phyloP scores from a whole-genome alignment of 2,888 invertebrate genomes.

The Synergus laeviventris region DNA sequence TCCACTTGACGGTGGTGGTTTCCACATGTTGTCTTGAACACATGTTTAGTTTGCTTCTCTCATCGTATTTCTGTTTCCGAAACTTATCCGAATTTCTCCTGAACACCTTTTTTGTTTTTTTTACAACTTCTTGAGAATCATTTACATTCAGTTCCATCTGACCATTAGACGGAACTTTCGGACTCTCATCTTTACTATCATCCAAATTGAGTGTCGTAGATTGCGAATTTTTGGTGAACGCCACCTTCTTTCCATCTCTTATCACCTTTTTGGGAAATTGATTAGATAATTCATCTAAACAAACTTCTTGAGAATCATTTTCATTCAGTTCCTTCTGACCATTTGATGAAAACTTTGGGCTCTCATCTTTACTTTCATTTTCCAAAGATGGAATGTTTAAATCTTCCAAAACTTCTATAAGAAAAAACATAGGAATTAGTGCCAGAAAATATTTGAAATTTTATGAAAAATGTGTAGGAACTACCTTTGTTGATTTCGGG shows the following conservation, averaged over 20 bases:
- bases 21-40: not conserved
- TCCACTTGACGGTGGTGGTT: conserved; percentile 2
- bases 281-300: not conserved
- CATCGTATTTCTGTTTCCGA: too few species aligned
- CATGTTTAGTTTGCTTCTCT: not conserved
- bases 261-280: too few species aligned
- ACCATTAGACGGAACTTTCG: too few species aligned
- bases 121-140: too few species aligned
- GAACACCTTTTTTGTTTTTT: too few species aligned
- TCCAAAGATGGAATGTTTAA: conserved; percentile 72
- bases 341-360: not conserved
- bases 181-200: not conserved
- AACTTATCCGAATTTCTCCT: too few species aligned
- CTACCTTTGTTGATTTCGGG: conserved; percentile 81
- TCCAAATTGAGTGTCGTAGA: not conserved
- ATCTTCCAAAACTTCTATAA: conserved; percentile 68
- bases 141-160: too few species aligned
- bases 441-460: not conserved
- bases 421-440: not conserved
- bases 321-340: not conserved
- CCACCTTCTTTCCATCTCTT: not conserved
- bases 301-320: not conserved
- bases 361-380: not conserved
- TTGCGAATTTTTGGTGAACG: not conserved
- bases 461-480: not conserved